Evolutionary conservation across 2,113 vertebrate species (phyloP).

Genomic region (Condylura cristata): DNA sequence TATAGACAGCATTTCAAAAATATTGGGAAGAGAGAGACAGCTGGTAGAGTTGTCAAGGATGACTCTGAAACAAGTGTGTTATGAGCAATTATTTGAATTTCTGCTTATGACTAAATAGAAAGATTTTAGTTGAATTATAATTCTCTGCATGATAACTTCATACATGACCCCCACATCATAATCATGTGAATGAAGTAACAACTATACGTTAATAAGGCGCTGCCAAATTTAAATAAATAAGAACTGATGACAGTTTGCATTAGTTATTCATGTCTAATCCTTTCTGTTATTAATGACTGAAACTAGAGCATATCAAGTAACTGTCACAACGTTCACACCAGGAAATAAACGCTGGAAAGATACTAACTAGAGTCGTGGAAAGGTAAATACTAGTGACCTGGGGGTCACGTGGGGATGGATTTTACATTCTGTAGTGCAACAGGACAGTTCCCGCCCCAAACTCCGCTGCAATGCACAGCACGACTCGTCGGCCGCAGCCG

Average conservation of each 20-base stretch:
- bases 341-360: not conserved
- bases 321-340: not conserved
- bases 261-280: not conserved
- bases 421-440: not conserved
- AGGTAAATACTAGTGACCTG: not conserved
- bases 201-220: not conserved
- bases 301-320: not conserved
- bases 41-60: not conserved
- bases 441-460: no score
- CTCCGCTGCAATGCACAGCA: no score
- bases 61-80: not conserved
- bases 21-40: not conserved
- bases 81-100: not conserved
- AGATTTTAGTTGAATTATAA: not conserved
- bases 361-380: not conserved
- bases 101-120: not conserved
- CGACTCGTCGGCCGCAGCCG: not conserved
- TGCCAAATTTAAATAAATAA: not conserved
- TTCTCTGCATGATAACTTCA: not conserved
- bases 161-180: not conserved
- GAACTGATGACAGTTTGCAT: not conserved
- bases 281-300: constrained; percentile 4
- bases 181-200: not conserved
- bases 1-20: not conserved
- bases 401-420: not conserved